Conservation (phyloP, 2,888 invertebrate species). For the Zonitis immaculata region DNA sequence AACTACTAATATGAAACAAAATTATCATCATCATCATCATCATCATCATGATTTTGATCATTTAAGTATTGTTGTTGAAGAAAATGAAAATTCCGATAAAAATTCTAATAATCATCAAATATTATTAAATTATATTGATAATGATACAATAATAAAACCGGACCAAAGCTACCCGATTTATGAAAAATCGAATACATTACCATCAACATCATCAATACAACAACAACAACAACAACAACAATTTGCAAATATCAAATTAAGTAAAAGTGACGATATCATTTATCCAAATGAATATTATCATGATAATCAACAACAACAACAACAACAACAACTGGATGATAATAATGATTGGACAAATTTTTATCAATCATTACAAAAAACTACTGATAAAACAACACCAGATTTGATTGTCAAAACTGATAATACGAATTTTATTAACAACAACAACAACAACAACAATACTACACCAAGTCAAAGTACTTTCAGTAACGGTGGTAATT, state of each 20-base stretch:
- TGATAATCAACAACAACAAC: constrained; percentile 5
- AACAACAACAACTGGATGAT: background rate
- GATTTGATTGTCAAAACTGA: constrained; percentile 47
- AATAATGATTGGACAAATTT: constrained; percentile 17
- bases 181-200: constrained; percentile 35
- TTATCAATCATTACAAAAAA: constrained; percentile 32
- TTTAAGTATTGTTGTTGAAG: constrained; percentile 72
- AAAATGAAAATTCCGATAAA: constrained; percentile 49
- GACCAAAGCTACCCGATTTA: constrained; percentile 46
- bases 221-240: constrained; percentile 2
- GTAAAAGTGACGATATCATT: background rate
- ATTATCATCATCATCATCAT: constrained; percentile 28
- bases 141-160: constrained; percentile 40
- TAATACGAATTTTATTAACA: constrained; percentile 38
- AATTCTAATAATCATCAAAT: constrained; percentile 30
- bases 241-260: background rate
- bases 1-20: constrained; percentile 48
- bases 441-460: background rate
- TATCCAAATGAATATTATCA: constrained; percentile 15
- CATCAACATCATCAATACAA: constrained; percentile 23
- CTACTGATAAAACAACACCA: constrained; percentile 36
- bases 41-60: constrained; percentile 59
- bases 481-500: constrained; percentile 53
- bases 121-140: too few relatives aligned
- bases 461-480: constrained; percentile 36